Conservation (phyloP, 2,113 vertebrate genomes). For the Urocynchramus pylzowi region DNA sequence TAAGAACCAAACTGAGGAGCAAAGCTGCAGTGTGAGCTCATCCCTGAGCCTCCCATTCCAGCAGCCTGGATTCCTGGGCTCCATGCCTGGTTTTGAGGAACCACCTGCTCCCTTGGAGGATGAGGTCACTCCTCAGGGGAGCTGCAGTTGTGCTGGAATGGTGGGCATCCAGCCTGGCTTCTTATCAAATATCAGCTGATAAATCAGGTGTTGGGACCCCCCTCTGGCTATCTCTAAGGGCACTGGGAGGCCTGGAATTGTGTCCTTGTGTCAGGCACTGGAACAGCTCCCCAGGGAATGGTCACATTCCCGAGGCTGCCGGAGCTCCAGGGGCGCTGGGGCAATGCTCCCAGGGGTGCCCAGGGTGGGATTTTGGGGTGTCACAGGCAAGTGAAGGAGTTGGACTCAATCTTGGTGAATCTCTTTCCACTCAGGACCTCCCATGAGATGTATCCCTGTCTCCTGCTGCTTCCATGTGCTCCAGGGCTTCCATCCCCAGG, state of each 20-base stretch:
- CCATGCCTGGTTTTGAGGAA: background rate
- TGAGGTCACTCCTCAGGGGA: background rate
- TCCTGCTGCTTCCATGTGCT: background rate
- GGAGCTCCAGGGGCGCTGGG: background rate
- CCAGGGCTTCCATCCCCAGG: background rate
- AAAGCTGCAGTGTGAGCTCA: background rate
- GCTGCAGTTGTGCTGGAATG: background rate
- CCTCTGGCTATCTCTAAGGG: background rate
- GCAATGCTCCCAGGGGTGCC: rapidly evolving
- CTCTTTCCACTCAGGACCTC: too few relatives aligned
- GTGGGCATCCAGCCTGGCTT: background rate
- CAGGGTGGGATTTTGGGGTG: background rate
- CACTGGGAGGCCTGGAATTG: background rate
- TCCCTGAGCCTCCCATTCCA: background rate
- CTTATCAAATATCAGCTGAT: background rate
- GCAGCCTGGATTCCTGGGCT: background rate
- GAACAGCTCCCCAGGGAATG: background rate
- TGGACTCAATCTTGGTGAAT: background rate
- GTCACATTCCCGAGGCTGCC: background rate
- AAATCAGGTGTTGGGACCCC: background rate
- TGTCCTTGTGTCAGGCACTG: background rate
- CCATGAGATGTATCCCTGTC: background rate
- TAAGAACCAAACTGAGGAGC: rapidly evolving
- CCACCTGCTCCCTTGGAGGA: background rate
- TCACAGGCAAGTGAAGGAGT: background rate